Percentiles rank a stretch among this genome's conserved stretches.
Evolutionary conservation across 2,888 invertebrate species (phyloP).

Genomic region (Erebia epiphron): DNA sequence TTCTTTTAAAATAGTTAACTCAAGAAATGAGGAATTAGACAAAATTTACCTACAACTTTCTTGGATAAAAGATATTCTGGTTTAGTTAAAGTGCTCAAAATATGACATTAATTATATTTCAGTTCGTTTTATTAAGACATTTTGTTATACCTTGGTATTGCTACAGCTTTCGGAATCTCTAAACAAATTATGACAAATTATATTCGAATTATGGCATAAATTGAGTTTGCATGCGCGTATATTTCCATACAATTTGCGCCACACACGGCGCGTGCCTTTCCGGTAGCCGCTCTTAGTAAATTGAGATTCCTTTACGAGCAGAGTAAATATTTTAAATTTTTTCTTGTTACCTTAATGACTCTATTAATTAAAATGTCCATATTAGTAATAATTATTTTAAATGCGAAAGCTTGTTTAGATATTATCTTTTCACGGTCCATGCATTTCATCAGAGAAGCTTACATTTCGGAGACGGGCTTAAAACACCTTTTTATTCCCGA

Average conservation of each 20-base stretch:
- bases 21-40: not conserved
- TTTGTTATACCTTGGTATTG: not conserved
- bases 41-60: not conserved
- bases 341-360: constrained; percentile 17
- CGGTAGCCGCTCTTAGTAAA: constrained; percentile 42
- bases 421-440: no score
- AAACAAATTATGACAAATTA: constrained; percentile 33
- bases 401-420: no score
- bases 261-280: constrained; percentile 54
- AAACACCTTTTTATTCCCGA: not conserved
- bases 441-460: no score
- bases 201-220: constrained; percentile 35
- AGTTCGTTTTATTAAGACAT: not conserved
- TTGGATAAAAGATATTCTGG: no score
- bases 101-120: not conserved
- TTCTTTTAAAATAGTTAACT: no score
- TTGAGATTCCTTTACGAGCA: constrained; percentile 28
- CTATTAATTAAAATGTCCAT: not conserved
- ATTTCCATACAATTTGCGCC: constrained; percentile 70
- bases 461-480: no score
- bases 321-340: constrained; percentile 24
- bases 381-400: no score
- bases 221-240: constrained; percentile 25
- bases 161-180: constrained; percentile 5
- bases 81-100: no score